Base-by-base conservation (phyloP, 2,797 vertebrate genomes). In the Anguilla obscura region DNA sequence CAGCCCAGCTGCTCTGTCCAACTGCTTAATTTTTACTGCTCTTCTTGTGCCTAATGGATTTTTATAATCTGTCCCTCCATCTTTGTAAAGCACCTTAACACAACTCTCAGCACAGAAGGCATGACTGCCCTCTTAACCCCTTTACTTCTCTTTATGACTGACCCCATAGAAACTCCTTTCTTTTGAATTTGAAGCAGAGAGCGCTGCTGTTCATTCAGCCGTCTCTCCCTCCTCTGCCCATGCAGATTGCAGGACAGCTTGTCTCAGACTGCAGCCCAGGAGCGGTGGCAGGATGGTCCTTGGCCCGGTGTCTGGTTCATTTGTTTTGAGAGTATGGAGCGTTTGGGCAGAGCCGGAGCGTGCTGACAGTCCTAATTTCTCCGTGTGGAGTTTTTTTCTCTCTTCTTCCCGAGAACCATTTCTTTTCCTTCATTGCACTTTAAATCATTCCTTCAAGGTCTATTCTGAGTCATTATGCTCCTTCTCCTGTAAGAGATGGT, bases 241-340 rank as follows among this genome's bases (percentile, higher is more conserved):
- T 76, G 33, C 71, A 76, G 71, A 79, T 45, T 79, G 74, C 74
- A 18, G 36, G 74, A 79, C 74, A 79, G 74, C 74, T 79, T 79
- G 74, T 79, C 74, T 79, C 33, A 14, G 4, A 45, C 21, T 18
- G 74, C 74, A 79, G 74, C 74, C 74, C 74, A 40, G 74, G 74
- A 40, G 33, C 74, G 0, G 36, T 45, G 33, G 33, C 74, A 79
- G 33, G 36, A 79, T 7, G 74, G 74, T 14, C 33, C 74, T 79
- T 79, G 74, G 74, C 74, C 36, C 12, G 16, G n/a, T 14, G 33
- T 79, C 16, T 45, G 36, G 33, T 79, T 45, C 74, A 79, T 79
- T 79, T 45, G 74, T 79, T 79, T 79, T 79, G 74, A 18, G 74
- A 79, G 74, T 16, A 16, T 16, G 16, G 4, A 36, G 74, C 5